Conservation (phyloP, 37 sponge, comb jelly and placozoan species). For the Mnemiopsis leidyi region DNA sequence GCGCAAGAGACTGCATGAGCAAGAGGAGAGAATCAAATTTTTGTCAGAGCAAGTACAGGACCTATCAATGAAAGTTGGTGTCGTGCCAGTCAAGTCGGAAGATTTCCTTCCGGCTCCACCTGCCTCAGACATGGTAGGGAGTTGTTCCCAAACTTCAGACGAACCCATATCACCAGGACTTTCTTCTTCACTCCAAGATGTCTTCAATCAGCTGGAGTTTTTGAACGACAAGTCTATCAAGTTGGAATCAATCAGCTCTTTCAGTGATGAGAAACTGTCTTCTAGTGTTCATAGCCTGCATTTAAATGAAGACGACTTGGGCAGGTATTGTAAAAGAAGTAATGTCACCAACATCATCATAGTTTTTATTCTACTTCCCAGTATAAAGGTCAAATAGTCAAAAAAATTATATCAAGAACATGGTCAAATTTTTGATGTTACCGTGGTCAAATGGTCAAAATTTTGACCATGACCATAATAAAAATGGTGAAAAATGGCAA, state of each 20-base stretch:
- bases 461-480: too few species aligned
- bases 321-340: too few species aligned
- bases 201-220: neutral
- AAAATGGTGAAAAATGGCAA: too few species aligned
- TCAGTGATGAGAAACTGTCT: neutral
- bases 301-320: neutral
- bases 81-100: neutral
- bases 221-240: neutral
- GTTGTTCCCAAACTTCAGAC: neutral
- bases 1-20: neutral
- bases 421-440: too few species aligned
- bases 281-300: neutral
- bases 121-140: too few species aligned
- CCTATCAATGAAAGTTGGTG: neutral
- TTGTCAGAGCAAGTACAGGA: neutral
- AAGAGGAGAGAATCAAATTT: neutral
- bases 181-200: neutral
- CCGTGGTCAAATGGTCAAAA: too few species aligned
- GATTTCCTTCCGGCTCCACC: neutral
- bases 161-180: constrained; percentile 42
- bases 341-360: too few species aligned
- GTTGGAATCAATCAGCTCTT: neutral
- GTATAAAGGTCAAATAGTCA: too few species aligned
- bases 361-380: too few species aligned
- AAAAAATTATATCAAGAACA: too few species aligned